Base-by-base conservation (phyloP, 92 coral and sea anemone species). In the Bergia sp. region DNA sequence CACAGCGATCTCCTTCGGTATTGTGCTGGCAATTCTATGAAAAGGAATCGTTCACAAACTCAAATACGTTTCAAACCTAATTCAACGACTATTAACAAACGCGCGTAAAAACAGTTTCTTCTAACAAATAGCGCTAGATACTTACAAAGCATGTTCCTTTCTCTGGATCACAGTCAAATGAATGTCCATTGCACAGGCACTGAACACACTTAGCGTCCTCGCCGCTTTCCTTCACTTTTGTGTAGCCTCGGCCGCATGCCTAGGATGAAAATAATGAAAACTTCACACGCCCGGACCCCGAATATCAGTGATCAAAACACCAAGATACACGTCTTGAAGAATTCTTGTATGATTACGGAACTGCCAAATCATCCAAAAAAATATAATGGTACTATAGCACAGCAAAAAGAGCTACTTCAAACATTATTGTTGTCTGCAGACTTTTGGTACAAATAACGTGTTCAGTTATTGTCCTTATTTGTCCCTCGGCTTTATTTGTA, bases 21-120 rank as follows among this genome's bases (percentile, higher is more conserved):
- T 97, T 93, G 90, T 97, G 95, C 43, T 80, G 89, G 82, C 99
- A 97, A 77, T 93, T 93, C 99, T 97, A 86, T 82, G 44, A 18
- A 73, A 79, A 23, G 79, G 21, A 47, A 84, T 42, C 78, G 8
- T 29, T 11, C 42, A 21, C 43, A 9, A 29, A 29, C 29, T 29
- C 29, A 29, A 29, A 29, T 29, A 29, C 29, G 29, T 29, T 29
- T 29, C 29, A 29, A 29, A 29, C 29, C 29, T 29, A 29, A 29
- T 29, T 29, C 29, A 29, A 29, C 29, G 29, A 12, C 3, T 53
- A 53, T 53, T 8, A 53, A 53, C 58, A 53, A 53, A 2, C 53
- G 16, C 13, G 44, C 45, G 42, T 12, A 73, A 37, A 29, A 11
- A 11, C 13, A 42, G 23, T 23, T 3, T 40, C 16, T 43, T 6